Evolutionary conservation across 1,140 invertebrate genomes (phyloP), one percentile per base, ranked within the genome.

Genomic region (Eufriesea mexicana): DNA sequence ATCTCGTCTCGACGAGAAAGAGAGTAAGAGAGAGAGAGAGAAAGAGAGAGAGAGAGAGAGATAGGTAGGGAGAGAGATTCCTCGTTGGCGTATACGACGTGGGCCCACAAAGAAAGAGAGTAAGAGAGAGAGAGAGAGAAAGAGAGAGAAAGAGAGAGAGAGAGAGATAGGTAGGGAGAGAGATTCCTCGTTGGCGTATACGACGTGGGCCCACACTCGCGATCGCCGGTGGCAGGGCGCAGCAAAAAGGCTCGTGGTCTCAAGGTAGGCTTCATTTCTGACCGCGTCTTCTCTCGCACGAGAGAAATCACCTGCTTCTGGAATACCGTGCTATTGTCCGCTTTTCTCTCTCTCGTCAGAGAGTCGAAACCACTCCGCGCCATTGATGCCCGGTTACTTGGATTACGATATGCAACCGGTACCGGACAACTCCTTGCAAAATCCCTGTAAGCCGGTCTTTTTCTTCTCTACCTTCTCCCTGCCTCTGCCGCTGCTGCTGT

Each of bases 251-350:
- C 12, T 62, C 54, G 57, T 35, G 35, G 64, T 75, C 75, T 90
- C 90, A 90, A 90, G 90, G 90, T 88, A 89, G 89, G 81, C 90
- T 89, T 89, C 86, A 88, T 90, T 89, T 90, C 89, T 90, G 80
- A 74, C 73, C 83, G 59, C 86, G 72, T 83, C 55, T 79, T 4
- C 59, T 67, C 70, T 75, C n/a, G 77, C 59, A 23, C 62, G 25
- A 64, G 61, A 14, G 71, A 35, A 35, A 87, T 85, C 86, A 82
- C 85, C 66, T 55, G 86, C 74, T 81, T 62, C 81, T 67, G 84
- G 70, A 54, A 72, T 86, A 70, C 49, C 35, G 45, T 55, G 57
- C 70, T 12, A 23, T 42, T 0, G 51, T 45, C 68, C 23, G 82
- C 42, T 82, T 25, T 62, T 64, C 54, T 76, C 64, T 35, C 25